Conservation (phyloP, 2,113 vertebrate genomes). For the Podiceps cristatus region DNA sequence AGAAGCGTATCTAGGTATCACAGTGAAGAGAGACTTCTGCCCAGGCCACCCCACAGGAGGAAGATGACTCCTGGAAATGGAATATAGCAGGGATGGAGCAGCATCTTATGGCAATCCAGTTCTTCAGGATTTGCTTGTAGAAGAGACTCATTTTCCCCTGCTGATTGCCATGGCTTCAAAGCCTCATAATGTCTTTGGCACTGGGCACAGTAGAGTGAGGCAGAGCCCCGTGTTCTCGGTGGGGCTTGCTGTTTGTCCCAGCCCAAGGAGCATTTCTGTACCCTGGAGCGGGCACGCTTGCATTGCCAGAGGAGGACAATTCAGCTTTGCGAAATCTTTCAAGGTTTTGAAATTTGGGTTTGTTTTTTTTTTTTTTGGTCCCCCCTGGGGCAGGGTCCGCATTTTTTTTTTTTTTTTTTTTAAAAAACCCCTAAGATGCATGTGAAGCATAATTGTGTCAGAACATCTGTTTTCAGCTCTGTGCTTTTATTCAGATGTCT, state of each 20-base stretch:
- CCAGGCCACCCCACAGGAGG: background rate
- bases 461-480: slow-evolving; percentile 34
- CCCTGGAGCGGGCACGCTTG: background rate
- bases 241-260: background rate
- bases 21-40: background rate
- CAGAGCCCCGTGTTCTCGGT: background rate
- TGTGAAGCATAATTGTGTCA: background rate
- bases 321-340: slow-evolving; percentile 7
- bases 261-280: background rate
- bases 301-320: slow-evolving; percentile 1
- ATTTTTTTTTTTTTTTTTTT: background rate
- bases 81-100: background rate
- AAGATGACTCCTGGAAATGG: background rate
- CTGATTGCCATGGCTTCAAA: background rate
- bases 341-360: background rate
- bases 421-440: background rate
- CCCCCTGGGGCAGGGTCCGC: background rate
- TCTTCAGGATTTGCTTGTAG: background rate
- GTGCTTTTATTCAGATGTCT: slow-evolving; percentile 2
- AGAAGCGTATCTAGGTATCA: background rate
- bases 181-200: background rate
- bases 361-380: background rate
- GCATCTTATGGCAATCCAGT: background rate
- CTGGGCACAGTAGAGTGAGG: accelerated
- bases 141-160: background rate